phyloP scores from a whole-genome alignment of 2,888 invertebrate genomes.

The Cyaniris semiargus region DNA sequence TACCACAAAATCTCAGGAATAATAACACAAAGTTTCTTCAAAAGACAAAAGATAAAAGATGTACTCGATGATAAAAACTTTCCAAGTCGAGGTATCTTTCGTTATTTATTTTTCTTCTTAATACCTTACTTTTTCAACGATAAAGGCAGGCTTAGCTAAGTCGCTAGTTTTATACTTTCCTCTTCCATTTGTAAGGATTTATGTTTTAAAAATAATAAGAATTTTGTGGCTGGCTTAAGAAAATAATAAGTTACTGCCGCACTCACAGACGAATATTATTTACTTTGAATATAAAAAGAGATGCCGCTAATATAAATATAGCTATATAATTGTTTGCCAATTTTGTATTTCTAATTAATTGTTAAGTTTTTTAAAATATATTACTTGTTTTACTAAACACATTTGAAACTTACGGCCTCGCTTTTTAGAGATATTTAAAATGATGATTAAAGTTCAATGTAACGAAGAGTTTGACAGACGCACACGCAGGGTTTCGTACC shows the following conservation, averaged over 20 bases:
- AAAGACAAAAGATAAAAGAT: conserved; percentile 30
- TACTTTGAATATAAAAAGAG: too few relatives aligned
- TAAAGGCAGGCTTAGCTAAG: conserved; percentile 21
- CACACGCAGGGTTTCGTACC: too few relatives aligned
- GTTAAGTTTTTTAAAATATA: too few relatives aligned
- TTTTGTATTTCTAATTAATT: too few relatives aligned
- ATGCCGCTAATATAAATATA: too few relatives aligned
- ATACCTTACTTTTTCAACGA: conserved; percentile 28
- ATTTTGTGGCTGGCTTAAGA: neutral
- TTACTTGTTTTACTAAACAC: too few relatives aligned
- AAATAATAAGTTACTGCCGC: neutral
- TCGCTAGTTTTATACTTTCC: conserved; percentile 18
- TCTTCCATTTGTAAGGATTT: neutral
- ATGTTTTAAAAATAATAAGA: conserved; percentile 9
- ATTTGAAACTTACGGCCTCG: too few relatives aligned
- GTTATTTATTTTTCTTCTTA: conserved; percentile 25
- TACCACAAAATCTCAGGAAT: neutral
- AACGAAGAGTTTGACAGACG: too few relatives aligned
- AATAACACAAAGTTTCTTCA: conserved; percentile 15
- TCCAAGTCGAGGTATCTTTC: conserved; percentile 20
- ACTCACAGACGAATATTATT: too few relatives aligned
- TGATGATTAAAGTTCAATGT: too few relatives aligned
- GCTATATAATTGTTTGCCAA: too few relatives aligned
- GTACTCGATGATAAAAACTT: conserved; percentile 30
- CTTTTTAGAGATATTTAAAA: too few relatives aligned